Evolutionary conservation across 2,113 vertebrate species (phyloP), one percentile per base, ranked within the genome.

Genomic region (Muscicapa adusta): DNA sequence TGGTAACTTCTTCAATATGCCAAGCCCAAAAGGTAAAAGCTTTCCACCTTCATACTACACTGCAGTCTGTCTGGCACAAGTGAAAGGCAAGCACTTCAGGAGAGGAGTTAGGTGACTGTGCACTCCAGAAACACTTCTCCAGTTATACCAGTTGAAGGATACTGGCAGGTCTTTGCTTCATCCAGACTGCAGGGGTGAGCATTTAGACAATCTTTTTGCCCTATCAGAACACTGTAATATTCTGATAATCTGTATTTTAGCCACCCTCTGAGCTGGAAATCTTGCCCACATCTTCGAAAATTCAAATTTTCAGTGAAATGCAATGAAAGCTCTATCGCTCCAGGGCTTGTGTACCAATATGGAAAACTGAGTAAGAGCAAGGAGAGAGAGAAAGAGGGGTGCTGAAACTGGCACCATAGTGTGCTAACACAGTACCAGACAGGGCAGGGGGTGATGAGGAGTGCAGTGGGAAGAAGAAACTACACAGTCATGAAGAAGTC

Each of bases 41-140:
- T 61, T 89, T 77, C 63, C 20, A 29, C 10, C 7, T 14, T 42
- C 42, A 66, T 24, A n/a, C 6, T 33, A 28, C n/a, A 73, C 24
- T 43, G 25, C 23, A 50, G 12, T 17, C n/a, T 73, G 45, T 9
- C 18, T 83, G 33, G 33, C 26, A 73, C 0, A 0, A 18, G 11
- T 47, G 31, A 89, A 87, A 73, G 11, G 6, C 26, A 67, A 26
- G 10, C 1, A 2, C 54, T 93, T 87, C 50, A 60, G 26, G 6
- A 70, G 10, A 56, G 28, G 24, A 76, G 19, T 42, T 36, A 47
- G 31, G 19, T 43, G n/a, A 74, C 10, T 0, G 0, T 47, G 11
- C 20, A 38, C 14, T 60, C 25, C 54, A 65, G 31, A 45, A 81
- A 73, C 6, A 29, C 13, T 6, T 80, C 19, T 74, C 36, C 18